Conservation (phyloP, 2,113 vertebrate genomes). For the Ptychochromis oligacanthus region DNA sequence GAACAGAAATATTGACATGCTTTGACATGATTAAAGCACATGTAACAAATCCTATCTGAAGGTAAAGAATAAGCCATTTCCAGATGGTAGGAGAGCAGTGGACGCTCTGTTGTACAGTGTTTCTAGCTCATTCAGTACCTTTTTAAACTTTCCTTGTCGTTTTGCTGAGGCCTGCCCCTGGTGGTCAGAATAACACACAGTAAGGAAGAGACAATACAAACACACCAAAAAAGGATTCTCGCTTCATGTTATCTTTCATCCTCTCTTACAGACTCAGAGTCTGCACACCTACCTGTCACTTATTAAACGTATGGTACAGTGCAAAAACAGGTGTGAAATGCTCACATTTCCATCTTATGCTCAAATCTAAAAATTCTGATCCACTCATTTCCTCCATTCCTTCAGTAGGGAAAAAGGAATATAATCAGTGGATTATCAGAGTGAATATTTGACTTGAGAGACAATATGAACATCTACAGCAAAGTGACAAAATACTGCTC, state of each 20-base stretch:
- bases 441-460: background rate
- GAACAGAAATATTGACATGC: constrained; percentile 48
- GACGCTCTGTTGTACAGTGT: constrained; percentile 68
- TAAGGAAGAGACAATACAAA: constrained; percentile 89
- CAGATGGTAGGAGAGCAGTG: constrained; percentile 61
- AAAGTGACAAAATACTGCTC: background rate
- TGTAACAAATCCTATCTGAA: constrained; percentile 38
- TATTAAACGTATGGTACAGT: background rate
- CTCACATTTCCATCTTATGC: background rate
- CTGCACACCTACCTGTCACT: constrained; percentile 29
- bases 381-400: background rate
- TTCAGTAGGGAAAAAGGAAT: background rate
- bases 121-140: constrained; percentile 96
- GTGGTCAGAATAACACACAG: constrained; percentile 99
- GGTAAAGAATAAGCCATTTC: constrained; percentile 54
- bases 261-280: constrained; percentile 10
- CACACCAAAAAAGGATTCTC: constrained; percentile 84
- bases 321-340: background rate
- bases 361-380: background rate
- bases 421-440: background rate
- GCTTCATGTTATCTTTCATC: constrained; percentile 31
- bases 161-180: constrained; percentile 99
- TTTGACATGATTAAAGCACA: constrained; percentile 45
- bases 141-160: constrained; percentile 99
- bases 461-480: background rate